These are phyloP conservation scores for Champsocephalus gunnari DNA, from an alignment of 2,797 vertebrate genomes.

Conservation along the genomic window DNA sequence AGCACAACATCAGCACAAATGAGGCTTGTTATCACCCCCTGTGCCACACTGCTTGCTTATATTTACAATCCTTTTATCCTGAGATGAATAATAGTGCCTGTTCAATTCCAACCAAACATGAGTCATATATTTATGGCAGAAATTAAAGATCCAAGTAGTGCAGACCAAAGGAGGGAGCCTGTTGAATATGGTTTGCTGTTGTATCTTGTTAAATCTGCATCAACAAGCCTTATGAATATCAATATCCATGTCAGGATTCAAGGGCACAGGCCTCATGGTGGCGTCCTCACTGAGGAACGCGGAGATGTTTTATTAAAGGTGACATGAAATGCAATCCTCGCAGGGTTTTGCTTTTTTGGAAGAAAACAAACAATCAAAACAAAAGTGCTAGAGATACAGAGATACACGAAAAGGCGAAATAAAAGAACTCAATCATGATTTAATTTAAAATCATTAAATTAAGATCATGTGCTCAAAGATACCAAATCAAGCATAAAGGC, in stretches of 20 bases:
- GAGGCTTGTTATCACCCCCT: constrained; percentile 69
- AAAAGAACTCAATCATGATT: not conserved
- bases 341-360: constrained; percentile 10
- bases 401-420: not conserved
- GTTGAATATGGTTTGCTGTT: constrained; percentile 41
- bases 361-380: not conserved
- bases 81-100: constrained; percentile 67
- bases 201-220: constrained; percentile 44
- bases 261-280: constrained; percentile 46
- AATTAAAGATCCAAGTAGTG: constrained; percentile 61
- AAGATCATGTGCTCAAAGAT: too few relatives aligned
- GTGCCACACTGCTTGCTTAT: constrained; percentile 51
- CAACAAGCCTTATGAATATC: constrained; percentile 42
- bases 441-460: too few relatives aligned
- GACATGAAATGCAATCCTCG: constrained; percentile 2
- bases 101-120: constrained; percentile 61
- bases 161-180: constrained; percentile 43
- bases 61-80: constrained; percentile 63
- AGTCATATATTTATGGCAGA: constrained; percentile 63
- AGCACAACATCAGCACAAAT: constrained; percentile 79
- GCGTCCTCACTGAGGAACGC: not conserved
- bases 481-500: too few relatives aligned
- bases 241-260: constrained; percentile 53
- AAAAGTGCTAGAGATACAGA: not conserved
- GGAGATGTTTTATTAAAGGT: constrained; percentile 23